These are phyloP conservation scores for Diplodus puntazzo DNA, from an alignment of 2,797 vertebrate genomes.

Conservation along the genomic window DNA sequence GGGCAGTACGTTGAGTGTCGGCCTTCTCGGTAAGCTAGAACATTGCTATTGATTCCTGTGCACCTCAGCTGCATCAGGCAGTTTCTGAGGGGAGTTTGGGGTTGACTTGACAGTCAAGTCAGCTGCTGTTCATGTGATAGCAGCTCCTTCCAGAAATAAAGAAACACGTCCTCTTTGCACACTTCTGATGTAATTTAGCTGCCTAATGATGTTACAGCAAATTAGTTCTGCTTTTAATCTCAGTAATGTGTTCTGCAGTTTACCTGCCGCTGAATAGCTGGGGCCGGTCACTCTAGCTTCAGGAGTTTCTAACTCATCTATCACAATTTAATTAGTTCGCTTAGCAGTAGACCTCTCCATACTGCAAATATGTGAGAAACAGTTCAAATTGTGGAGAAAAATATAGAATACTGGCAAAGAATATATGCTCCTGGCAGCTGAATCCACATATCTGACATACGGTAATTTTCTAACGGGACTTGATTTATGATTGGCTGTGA, in stretches of 20 bases:
- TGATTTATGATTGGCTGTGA: conserved; percentile 35
- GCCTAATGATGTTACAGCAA: conserved; percentile 30
- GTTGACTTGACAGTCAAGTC: conserved; percentile 27
- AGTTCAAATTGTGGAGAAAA: conserved; percentile 35
- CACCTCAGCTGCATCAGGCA: conserved; percentile 43
- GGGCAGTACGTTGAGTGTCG: conserved; percentile 28
- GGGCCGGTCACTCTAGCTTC: conserved; percentile 38
- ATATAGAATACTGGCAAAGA: conserved; percentile 28
- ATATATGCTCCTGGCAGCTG: conserved; percentile 39
- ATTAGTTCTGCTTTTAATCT: conserved; percentile 49
- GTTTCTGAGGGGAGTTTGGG: conserved; percentile 21
- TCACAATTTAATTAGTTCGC: conserved; percentile 60
- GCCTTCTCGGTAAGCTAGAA: conserved; percentile 63
- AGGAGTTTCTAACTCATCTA: conserved; percentile 59
- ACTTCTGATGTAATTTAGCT: conserved; percentile 22
- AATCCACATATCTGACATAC: conserved; percentile 49
- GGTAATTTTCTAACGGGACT: conserved; percentile 23
- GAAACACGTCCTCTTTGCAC: conserved; percentile 2
- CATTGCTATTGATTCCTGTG: conserved; percentile 74
- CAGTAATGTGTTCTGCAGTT: conserved; percentile 24
- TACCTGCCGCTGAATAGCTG: conserved; percentile 36
- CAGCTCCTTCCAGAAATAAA: conserved; percentile 22
- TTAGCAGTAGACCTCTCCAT: conserved; percentile 28
- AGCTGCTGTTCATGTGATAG: neutral
- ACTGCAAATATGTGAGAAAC: conserved; percentile 27